Conservation (phyloP, 30 jellyfish, hydroid and myxozoan species). For the Aurelia aurita complex sp. Pacific region DNA sequence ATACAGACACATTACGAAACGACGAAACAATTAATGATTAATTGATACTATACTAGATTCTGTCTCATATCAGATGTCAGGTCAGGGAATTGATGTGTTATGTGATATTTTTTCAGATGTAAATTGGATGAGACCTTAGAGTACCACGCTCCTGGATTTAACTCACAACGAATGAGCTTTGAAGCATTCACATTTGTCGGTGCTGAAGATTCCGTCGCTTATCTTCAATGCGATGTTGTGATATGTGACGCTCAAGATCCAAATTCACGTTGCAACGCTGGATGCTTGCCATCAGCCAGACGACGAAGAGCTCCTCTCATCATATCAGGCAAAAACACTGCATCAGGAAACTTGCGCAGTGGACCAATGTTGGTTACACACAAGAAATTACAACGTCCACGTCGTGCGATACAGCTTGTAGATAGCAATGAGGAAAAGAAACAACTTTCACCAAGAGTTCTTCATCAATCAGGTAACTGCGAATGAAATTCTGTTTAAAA, state of each 20-base stretch:
- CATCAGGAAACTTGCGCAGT: slow-evolving; percentile 37
- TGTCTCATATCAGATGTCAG: too few species aligned
- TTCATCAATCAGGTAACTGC: slow-evolving; percentile 34
- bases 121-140: slow-evolving; percentile 66
- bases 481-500: background rate
- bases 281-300: slow-evolving; percentile 56
- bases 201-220: slow-evolving; percentile 81
- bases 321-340: slow-evolving; percentile 15
- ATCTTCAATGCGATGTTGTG: slow-evolving; percentile 87
- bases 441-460: slow-evolving; percentile 19
- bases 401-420: slow-evolving; percentile 41
- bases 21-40: too few species aligned
- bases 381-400: slow-evolving; percentile 41
- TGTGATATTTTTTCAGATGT: slow-evolving; percentile 51
- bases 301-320: slow-evolving; percentile 63
- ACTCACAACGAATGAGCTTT: slow-evolving; percentile 82
- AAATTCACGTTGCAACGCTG: slow-evolving; percentile 66
- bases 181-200: slow-evolving; percentile 90
- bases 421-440: background rate
- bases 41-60: too few species aligned
- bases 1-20: too few species aligned
- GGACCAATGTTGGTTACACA: slow-evolving; percentile 49
- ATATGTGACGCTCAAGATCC: slow-evolving; percentile 72
- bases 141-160: slow-evolving; percentile 52
- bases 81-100: background rate